Evolutionary conservation across 2,888 invertebrate genomes (phyloP).

Genomic region (Parapristionchus giblindavisi): DNA sequence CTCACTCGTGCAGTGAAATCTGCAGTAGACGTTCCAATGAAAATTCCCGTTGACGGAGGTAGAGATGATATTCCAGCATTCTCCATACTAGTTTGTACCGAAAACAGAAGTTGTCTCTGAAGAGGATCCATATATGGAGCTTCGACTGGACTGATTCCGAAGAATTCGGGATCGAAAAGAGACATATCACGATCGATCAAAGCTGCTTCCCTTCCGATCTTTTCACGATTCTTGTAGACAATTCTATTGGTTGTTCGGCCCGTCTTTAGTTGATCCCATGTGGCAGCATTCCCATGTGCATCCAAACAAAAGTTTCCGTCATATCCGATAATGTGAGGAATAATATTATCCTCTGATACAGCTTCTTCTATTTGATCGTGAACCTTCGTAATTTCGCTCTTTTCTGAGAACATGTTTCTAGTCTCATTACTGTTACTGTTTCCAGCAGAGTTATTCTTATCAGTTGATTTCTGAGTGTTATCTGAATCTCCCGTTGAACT

Average conservation of each 20-base stretch:
- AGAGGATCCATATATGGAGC: constrained; percentile 85
- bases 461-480: too few relatives aligned
- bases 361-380: background rate
- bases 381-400: background rate
- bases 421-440: too few relatives aligned
- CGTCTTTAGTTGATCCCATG: constrained; percentile 40
- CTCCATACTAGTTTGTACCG: constrained; percentile 73
- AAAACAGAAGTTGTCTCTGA: constrained; percentile 71
- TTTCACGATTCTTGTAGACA: constrained; percentile 6
- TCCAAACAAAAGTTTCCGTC: constrained; percentile 41
- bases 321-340: constrained; percentile 39
- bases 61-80: constrained; percentile 75
- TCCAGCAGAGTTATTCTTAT: too few relatives aligned
- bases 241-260: constrained; percentile 10
- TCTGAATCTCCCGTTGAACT: background rate
- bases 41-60: constrained; percentile 91
- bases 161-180: constrained; percentile 70
- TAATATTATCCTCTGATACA: background rate
- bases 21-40: constrained; percentile 79
- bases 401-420: background rate
- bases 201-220: constrained; percentile 10
- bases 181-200: constrained; percentile 45
- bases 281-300: constrained; percentile 12
- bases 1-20: constrained; percentile 56
- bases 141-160: constrained; percentile 69